Evolutionary conservation across 2,797 vertebrate species (phyloP).

Genomic region (Rhodeus uyekii): DNA sequence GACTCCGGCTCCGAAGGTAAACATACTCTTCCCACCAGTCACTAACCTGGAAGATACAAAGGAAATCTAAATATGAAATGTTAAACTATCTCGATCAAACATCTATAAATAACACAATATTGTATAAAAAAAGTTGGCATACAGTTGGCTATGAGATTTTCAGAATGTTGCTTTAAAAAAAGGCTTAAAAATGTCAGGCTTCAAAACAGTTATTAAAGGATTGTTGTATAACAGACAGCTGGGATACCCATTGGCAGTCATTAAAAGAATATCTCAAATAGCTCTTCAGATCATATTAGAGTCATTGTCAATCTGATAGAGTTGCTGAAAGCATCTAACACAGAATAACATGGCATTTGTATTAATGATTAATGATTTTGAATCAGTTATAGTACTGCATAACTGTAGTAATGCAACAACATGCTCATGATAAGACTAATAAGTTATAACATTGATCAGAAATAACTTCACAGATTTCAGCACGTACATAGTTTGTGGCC

Average conservation of each 20-base stretch:
- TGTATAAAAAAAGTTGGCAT: too few species aligned
- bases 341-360: background rate
- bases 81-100: background rate
- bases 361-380: background rate
- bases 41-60: conserved; percentile 74
- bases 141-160: too few species aligned
- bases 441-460: background rate
- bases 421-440: background rate
- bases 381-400: background rate
- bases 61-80: background rate
- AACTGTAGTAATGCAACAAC: background rate
- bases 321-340: background rate
- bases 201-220: background rate
- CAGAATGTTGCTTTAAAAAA: background rate
- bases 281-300: background rate
- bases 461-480: background rate
- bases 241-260: background rate
- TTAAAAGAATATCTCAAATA: background rate
- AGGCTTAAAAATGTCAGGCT: background rate
- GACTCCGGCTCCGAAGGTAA: conserved; percentile 79
- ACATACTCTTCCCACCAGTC: conserved; percentile 92
- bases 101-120: background rate
- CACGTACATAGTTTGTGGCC: conserved; percentile 87
- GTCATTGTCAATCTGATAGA: too few species aligned
- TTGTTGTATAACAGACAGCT: background rate